Percentiles rank a stretch among this genome's conserved stretches.
These are phyloP conservation scores for Drosophila demipolita DNA, from an alignment of 2,888 invertebrate species.

Conservation along the genomic window DNA sequence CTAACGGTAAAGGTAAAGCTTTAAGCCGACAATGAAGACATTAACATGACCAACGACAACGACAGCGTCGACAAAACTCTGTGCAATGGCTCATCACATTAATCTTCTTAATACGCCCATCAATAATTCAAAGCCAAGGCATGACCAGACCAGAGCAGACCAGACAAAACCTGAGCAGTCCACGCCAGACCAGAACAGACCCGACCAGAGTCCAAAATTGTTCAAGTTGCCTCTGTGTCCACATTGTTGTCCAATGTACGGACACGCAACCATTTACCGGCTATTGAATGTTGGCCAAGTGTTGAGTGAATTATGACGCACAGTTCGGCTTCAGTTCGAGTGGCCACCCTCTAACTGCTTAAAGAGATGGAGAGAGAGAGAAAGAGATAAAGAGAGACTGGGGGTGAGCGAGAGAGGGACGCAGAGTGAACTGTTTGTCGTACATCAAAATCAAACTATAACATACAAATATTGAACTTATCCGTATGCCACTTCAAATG, in stretches of 20 bases:
- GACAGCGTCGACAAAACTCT: constrained; percentile 68
- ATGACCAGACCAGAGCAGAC: constrained; percentile 62
- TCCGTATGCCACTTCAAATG: constrained; percentile 47
- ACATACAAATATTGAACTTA: constrained; percentile 70
- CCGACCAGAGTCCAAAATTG: constrained; percentile 33
- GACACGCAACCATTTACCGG: constrained; percentile 64
- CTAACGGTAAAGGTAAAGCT: constrained; percentile 72
- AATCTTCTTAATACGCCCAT: constrained; percentile 80
- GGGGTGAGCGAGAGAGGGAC: constrained; percentile 9
- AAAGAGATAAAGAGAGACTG: not conserved
- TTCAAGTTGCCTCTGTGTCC: constrained; percentile 31
- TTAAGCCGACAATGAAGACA: constrained; percentile 79
- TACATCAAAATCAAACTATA: constrained; percentile 77
- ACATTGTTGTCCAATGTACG: constrained; percentile 33
- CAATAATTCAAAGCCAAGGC: constrained; percentile 79
- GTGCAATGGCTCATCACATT: constrained; percentile 74
- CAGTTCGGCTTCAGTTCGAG: constrained; percentile 55
- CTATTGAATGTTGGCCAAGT: constrained; percentile 56
- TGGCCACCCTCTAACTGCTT: constrained; percentile 57
- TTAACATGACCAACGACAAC: constrained; percentile 76
- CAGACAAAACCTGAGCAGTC: constrained; percentile 27
- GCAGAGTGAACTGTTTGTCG: constrained; percentile 63
- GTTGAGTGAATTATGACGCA: constrained; percentile 78
- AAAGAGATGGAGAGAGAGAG: not conserved
- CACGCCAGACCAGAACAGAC: constrained; percentile 46